Conservation (phyloP, 2,888 invertebrate species). For the Odontocerum albicorne region DNA sequence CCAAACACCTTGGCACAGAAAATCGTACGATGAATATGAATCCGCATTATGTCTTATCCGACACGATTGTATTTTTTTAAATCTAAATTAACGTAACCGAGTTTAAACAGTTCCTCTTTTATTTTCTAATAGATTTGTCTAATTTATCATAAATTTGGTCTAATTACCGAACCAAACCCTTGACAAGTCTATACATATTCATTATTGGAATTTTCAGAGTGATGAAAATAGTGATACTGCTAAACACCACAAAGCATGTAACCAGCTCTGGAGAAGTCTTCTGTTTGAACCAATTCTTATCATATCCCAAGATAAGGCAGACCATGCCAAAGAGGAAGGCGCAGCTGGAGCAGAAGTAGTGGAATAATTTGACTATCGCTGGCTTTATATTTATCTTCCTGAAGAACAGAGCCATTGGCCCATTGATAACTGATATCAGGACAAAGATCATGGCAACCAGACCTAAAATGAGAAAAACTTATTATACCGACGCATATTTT, state of each 20-base stretch:
- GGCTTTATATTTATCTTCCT: slow-evolving; percentile 16
- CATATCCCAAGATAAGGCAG: slow-evolving; percentile 23
- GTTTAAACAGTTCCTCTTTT: not conserved
- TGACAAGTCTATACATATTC: slow-evolving; percentile 14
- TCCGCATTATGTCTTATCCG: too few species aligned
- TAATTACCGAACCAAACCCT: slow-evolving; percentile 7
- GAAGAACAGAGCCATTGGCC: slow-evolving; percentile 22
- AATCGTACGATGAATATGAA: too few species aligned
- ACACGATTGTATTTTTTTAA: too few species aligned
- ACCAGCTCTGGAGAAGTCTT: slow-evolving; percentile 19
- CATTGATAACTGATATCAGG: slow-evolving; percentile 18
- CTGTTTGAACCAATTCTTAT: slow-evolving; percentile 28
- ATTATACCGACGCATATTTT: too few species aligned
- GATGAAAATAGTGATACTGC: slow-evolving; percentile 24
- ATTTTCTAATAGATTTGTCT: not conserved
- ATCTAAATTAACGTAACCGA: too few species aligned
- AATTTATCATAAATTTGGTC: not conserved
- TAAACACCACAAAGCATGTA: slow-evolving; percentile 24
- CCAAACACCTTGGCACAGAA: too few species aligned
- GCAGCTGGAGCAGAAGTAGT: slow-evolving; percentile 10
- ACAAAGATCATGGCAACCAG: slow-evolving; percentile 23
- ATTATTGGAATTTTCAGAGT: slow-evolving; percentile 26
- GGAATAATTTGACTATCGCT: slow-evolving; percentile 24
- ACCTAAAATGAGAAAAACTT: slow-evolving; percentile 22
- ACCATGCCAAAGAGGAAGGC: slow-evolving; percentile 24